phyloP scores from a whole-genome alignment of 2,797 vertebrate genomes.

The Calcarius lapponicus region DNA sequence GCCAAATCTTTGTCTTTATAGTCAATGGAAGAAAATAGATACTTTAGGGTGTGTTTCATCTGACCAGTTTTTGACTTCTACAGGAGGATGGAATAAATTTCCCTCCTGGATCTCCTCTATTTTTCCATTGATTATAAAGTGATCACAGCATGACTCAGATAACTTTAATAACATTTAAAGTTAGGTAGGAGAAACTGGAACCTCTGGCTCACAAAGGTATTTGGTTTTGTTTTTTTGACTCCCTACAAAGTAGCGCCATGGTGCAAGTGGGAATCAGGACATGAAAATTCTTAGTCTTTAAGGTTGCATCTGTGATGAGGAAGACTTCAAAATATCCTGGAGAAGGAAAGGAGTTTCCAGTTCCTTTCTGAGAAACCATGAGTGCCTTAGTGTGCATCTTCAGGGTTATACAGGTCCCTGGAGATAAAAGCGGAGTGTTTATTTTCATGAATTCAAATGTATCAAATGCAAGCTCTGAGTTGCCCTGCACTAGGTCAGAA shows the following conservation, averaged over 20 bases:
- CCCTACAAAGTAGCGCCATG: rapidly evolving
- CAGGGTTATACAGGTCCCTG: background rate
- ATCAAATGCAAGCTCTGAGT: background rate
- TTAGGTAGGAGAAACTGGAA: background rate
- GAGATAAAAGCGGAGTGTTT: background rate
- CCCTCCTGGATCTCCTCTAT: background rate
- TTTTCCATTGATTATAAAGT: background rate
- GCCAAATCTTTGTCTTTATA: background rate
- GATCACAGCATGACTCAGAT: background rate
- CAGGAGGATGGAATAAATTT: background rate
- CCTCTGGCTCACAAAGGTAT: background rate
- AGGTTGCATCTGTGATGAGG: background rate
- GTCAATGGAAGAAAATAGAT: background rate
- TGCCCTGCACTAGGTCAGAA: background rate
- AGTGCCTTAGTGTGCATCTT: background rate
- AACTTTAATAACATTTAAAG: background rate
- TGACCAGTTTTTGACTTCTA: background rate
- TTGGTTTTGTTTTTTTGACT: background rate
- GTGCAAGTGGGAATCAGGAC: background rate
- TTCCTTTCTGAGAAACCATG: background rate
- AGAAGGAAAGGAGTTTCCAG: background rate
- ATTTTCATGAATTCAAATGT: background rate
- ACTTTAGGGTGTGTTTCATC: background rate
- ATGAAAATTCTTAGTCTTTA: background rate
- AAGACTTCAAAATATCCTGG: background rate